Conservation (phyloP, 2,797 vertebrate genomes). For the Tenualosa ilisha region DNA sequence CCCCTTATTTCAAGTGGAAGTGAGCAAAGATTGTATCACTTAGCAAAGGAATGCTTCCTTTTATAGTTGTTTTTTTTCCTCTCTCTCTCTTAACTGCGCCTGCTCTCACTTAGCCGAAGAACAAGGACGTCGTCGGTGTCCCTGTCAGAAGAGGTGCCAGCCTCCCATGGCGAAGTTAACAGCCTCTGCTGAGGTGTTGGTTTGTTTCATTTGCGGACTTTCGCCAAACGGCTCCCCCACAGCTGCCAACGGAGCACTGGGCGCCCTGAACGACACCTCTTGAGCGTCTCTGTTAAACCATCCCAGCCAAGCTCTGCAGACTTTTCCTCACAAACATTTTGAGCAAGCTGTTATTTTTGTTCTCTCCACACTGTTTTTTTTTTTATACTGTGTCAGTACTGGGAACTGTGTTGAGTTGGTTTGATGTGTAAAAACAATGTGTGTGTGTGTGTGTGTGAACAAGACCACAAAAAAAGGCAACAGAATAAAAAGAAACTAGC, state of each 20-base stretch:
- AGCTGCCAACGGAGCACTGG: background rate
- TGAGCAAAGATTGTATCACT: slow-evolving; percentile 55
- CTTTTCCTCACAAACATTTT: background rate
- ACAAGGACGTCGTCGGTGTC: slow-evolving; percentile 25
- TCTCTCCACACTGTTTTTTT: background rate
- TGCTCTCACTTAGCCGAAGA: slow-evolving; percentile 29
- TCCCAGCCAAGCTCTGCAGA: background rate
- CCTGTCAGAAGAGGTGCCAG: slow-evolving; percentile 19
- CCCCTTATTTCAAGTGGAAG: slow-evolving; percentile 53
- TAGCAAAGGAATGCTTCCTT: slow-evolving; percentile 41
- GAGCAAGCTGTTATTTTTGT: slow-evolving; percentile 1
- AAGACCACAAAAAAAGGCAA: background rate
- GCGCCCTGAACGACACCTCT: background rate
- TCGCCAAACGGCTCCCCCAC: slow-evolving; percentile 28
- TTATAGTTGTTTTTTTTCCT: slow-evolving; percentile 43
- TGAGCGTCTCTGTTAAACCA: background rate
- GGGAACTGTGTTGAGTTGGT: slow-evolving; percentile 3
- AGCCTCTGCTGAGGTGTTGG: slow-evolving; percentile 27
- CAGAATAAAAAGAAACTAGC: background rate
- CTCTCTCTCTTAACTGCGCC: background rate
- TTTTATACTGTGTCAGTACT: slow-evolving; percentile 1
- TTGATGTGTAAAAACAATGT: background rate
- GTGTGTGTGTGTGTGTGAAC: background rate
- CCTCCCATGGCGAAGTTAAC: slow-evolving; percentile 32
- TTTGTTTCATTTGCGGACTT: slow-evolving; percentile 40